Evolutionary conservation across 1,140 invertebrate genomes (phyloP).

Genomic region (Diachasmimorpha longicaudata): DNA sequence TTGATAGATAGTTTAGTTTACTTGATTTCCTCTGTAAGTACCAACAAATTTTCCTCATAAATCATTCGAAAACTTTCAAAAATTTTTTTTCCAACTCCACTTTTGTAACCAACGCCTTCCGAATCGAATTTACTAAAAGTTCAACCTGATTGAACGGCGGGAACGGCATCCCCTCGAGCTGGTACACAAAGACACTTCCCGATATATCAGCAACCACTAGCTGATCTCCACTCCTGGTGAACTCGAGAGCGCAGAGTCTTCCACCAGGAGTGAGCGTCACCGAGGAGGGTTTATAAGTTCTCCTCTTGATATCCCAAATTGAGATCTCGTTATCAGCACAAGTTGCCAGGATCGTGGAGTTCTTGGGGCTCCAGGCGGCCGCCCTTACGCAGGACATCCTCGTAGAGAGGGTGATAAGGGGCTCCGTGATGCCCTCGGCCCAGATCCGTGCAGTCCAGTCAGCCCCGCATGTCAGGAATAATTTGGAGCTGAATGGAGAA

Average conservation of each 20-base stretch:
- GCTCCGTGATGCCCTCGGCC: constrained; percentile 71
- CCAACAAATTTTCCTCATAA: no score
- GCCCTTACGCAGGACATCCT: constrained; percentile 68
- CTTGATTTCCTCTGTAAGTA: no score
- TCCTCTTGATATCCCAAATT: constrained; percentile 76
- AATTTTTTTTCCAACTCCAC: constrained; percentile 67
- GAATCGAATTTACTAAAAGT: constrained; percentile 67
- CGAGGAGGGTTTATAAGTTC: constrained; percentile 69
- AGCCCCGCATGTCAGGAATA: constrained; percentile 83
- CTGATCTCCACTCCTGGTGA: constrained; percentile 71
- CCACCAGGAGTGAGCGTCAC: constrained; percentile 61
- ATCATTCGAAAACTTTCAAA: constrained; percentile 55
- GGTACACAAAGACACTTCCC: constrained; percentile 70
- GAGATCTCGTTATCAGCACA: constrained; percentile 73
- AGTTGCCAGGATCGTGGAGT: constrained; percentile 82
- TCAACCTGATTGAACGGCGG: constrained; percentile 69
- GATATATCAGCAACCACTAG: constrained; percentile 70
- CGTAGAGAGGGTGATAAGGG: constrained; percentile 68
- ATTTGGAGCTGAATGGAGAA: constrained; percentile 77
- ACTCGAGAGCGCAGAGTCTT: constrained; percentile 63
- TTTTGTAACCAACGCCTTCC: constrained; percentile 68
- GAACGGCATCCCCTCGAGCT: constrained; percentile 73
- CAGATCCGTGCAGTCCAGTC: constrained; percentile 83
- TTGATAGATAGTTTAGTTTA: no score
- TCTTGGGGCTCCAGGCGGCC: constrained; percentile 80